phyloP scores from a whole-genome alignment of 2,888 invertebrate genomes.

The Maniola hyperantus region DNA sequence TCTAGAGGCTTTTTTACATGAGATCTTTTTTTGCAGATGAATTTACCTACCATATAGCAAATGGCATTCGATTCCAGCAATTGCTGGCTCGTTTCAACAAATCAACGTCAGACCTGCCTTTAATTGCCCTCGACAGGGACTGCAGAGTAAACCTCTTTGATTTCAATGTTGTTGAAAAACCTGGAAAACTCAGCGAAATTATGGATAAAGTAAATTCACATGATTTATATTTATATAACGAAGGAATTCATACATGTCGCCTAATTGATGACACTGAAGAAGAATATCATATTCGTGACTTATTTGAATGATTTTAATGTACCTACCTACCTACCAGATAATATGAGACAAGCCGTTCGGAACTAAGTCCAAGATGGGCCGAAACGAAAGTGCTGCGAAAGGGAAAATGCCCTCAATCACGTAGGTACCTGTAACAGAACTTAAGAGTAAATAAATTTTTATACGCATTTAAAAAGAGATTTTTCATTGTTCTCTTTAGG shows the following conservation, averaged over 20 bases:
- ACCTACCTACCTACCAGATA: too few relatives aligned
- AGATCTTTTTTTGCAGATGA: background rate
- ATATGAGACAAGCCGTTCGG: too few relatives aligned
- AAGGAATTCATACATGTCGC: background rate
- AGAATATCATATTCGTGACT: background rate
- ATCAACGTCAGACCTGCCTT: constrained; percentile 92
- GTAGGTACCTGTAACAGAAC: too few relatives aligned
- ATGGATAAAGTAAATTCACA: constrained; percentile 97
- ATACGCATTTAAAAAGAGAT: too few relatives aligned
- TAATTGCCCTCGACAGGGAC: constrained; percentile 99
- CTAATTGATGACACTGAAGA: background rate
- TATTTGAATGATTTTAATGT: constrained; percentile 30
- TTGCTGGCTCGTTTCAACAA: constrained; percentile 99
- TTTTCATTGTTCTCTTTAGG: too few relatives aligned
- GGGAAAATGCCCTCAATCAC: too few relatives aligned
- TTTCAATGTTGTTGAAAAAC: constrained; percentile 89
- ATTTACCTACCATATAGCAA: constrained; percentile 95
- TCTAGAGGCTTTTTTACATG: too few relatives aligned
- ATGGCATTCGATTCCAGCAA: constrained; percentile 98
- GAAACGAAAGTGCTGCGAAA: too few relatives aligned
- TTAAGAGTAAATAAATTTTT: too few relatives aligned
- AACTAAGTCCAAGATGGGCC: too few relatives aligned
- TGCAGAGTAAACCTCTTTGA: constrained; percentile 99
- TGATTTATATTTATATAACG: too few relatives aligned
- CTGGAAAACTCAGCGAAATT: constrained; percentile 93